Conservation (phyloP, 2,797 vertebrate species). For the Merluccius polli region DNA sequence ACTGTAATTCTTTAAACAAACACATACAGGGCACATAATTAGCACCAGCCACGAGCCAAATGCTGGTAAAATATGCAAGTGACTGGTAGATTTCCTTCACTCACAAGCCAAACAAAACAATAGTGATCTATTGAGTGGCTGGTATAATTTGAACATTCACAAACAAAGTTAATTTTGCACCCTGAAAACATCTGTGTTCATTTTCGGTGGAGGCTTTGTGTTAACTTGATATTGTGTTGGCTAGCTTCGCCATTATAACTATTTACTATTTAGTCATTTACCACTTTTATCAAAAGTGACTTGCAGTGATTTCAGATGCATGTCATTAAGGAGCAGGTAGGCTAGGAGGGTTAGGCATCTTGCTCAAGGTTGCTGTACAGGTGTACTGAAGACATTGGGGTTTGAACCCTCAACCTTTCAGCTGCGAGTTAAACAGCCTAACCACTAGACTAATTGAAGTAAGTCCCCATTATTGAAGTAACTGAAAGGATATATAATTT, state of each 20-base stretch:
- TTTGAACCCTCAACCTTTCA: neutral
- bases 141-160: too few species aligned
- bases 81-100: too few species aligned
- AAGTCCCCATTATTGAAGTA: neutral
- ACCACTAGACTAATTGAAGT: neutral
- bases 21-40: too few species aligned
- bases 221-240: neutral
- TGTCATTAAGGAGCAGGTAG: neutral
- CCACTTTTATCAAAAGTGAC: neutral
- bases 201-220: neutral
- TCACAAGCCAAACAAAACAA: too few species aligned
- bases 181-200: too few species aligned
- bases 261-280: neutral
- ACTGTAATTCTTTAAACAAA: neutral
- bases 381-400: neutral
- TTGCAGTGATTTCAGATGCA: neutral
- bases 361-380: neutral
- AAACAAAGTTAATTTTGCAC: too few species aligned
- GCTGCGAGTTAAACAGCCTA: neutral
- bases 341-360: neutral
- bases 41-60: too few species aligned
- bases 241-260: neutral
- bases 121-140: too few species aligned
- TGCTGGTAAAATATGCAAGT: too few species aligned
- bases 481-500: neutral